Conservation (phyloP, 2,113 vertebrate genomes). For the Onychostoma macrolepis region DNA sequence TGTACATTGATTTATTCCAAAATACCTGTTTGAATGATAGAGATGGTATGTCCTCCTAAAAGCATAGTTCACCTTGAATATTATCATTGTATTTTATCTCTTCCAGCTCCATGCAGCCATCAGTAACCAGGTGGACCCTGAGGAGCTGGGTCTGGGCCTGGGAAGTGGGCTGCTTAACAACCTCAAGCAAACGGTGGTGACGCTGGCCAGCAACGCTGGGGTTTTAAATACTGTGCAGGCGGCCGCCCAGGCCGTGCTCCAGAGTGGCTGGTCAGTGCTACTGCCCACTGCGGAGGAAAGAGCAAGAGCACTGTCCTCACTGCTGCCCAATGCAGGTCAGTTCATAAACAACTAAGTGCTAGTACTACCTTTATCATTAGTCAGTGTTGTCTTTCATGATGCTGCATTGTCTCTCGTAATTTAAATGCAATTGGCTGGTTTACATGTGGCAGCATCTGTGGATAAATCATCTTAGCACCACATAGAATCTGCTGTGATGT, state of each 20-base stretch:
- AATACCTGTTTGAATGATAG: not conserved
- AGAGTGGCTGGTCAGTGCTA: conserved; percentile 96
- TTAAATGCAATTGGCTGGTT: not conserved
- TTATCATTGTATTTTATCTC: not conserved
- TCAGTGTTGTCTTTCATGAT: no score
- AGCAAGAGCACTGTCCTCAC: conserved; percentile 90
- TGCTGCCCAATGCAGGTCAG: conserved; percentile 91
- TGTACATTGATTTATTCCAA: not conserved
- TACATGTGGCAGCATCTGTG: not conserved
- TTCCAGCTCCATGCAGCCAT: conserved; percentile 93
- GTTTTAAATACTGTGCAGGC: conserved; percentile 92
- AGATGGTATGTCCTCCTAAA: not conserved
- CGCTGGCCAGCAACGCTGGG: conserved; percentile 91
- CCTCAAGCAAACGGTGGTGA: conserved; percentile 94
- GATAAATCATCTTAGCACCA: not conserved
- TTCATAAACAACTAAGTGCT: not conserved
- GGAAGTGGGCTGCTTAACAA: conserved; percentile 92
- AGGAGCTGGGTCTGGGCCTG: conserved; percentile 90
- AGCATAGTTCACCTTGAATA: not conserved
- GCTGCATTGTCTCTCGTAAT: no score
- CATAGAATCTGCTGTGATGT: not conserved
- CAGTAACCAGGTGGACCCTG: conserved; percentile 95
- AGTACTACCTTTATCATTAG: not conserved
- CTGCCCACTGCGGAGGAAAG: conserved; percentile 95
- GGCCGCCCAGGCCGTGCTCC: conserved; percentile 92